phyloP scores from a whole-genome alignment of 2,113 vertebrate species.

The Lycaon pictus region DNA sequence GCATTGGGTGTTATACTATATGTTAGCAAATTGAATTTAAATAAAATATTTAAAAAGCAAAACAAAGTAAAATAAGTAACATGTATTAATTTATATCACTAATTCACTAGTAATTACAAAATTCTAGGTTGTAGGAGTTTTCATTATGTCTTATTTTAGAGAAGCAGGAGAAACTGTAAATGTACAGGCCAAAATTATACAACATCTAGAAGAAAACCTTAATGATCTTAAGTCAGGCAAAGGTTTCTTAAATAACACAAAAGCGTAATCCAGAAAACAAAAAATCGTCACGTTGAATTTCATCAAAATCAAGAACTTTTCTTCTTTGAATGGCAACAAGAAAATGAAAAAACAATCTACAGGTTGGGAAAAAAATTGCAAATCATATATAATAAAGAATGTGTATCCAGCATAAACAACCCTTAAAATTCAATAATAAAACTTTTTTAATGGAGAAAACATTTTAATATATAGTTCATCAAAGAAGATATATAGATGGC shows the following conservation, averaged over 20 bases:
- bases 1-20: no score
- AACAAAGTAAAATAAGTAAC: neutral
- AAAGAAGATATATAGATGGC: neutral
- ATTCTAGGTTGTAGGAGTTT: neutral
- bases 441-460: neutral
- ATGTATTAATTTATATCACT: neutral
- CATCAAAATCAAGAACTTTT: slow-evolving; percentile 5
- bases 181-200: neutral
- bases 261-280: slow-evolving; percentile 16
- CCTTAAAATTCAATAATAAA: neutral
- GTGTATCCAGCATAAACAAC: neutral
- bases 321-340: neutral
- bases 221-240: neutral
- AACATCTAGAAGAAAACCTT: neutral
- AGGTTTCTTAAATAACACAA: neutral
- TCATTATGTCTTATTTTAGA: slow-evolving; percentile 20
- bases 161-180: neutral
- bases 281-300: neutral
- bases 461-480: neutral
- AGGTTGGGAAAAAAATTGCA: no score
- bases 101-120: slow-evolving; percentile 7
- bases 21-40: no score
- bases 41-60: no score
- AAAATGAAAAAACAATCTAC: no score
- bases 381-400: neutral